Evolutionary conservation across 2,113 vertebrate genomes (phyloP).

Genomic region (Hippocampus comes): DNA sequence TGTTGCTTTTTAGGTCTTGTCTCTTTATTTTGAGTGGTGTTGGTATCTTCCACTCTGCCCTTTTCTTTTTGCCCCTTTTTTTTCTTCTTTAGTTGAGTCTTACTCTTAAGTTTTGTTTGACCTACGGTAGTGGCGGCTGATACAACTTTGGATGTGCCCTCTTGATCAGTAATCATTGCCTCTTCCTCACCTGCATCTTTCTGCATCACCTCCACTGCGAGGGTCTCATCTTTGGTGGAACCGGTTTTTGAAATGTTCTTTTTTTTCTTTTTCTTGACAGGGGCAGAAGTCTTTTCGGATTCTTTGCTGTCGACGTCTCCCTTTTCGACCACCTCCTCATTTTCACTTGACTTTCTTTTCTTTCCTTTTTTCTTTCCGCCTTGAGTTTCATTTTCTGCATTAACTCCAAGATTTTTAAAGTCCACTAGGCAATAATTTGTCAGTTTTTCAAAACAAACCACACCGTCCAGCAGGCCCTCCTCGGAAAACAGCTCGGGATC

Average conservation of each 20-base stretch:
- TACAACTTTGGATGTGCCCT: background rate
- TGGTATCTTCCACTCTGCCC: background rate
- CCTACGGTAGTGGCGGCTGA: background rate
- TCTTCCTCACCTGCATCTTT: background rate
- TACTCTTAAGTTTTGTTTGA: constrained; percentile 20
- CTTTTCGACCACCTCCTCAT: constrained; percentile 25
- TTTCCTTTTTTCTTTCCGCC: constrained; percentile 56
- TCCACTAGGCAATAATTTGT: constrained; percentile 81
- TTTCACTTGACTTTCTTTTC: constrained; percentile 72
- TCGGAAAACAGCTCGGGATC: constrained; percentile 83
- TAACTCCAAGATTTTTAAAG: constrained; percentile 52
- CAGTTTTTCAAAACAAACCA: constrained; percentile 93
- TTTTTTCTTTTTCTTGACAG: constrained; percentile 50
- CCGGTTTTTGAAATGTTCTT: constrained; percentile 30
- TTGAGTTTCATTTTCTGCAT: constrained; percentile 61
- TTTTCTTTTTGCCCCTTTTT: constrained; percentile 47
- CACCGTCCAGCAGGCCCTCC: constrained; percentile 76
- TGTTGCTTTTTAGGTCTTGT: constrained; percentile 63
- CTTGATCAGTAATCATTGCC: background rate
- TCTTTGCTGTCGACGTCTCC: constrained; percentile 14
- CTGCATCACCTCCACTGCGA: constrained; percentile 8
- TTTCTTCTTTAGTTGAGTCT: constrained; percentile 61
- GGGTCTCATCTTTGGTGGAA: background rate
- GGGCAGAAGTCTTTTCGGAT: constrained; percentile 15
- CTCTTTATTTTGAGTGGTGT: constrained; percentile 15